Conservation (phyloP, 2,888 invertebrate species). For the Leucoma salicis region DNA sequence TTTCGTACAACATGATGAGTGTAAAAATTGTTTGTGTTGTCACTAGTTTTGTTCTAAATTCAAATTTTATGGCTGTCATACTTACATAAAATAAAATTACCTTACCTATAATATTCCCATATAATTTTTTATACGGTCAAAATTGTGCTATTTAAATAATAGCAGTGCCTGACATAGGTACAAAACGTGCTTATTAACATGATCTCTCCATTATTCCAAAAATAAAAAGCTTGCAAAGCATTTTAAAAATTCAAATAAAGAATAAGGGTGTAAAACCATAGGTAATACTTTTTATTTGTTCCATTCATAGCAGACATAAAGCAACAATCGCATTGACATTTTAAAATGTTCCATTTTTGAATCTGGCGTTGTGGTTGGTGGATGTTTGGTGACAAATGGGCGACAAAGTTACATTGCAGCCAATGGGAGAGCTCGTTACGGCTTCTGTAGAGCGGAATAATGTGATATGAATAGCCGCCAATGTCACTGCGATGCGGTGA, state of each 20-base stretch:
- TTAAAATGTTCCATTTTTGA: slow-evolving; percentile 63
- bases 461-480: slow-evolving; percentile 49
- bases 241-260: slow-evolving; percentile 33
- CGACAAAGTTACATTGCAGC: slow-evolving; percentile 61
- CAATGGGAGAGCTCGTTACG: slow-evolving; percentile 50
- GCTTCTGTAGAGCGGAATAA: slow-evolving; percentile 39
- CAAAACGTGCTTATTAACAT: too few relatives aligned
- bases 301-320: slow-evolving; percentile 39
- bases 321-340: slow-evolving; percentile 62
- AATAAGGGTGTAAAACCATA: slow-evolving; percentile 34
- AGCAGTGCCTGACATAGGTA: not conserved
- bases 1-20: slow-evolving; percentile 69
- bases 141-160: not conserved
- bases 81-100: slow-evolving; percentile 22
- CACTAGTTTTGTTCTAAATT: slow-evolving; percentile 31
- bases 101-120: not conserved
- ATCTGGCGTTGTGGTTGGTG: slow-evolving; percentile 56
- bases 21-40: slow-evolving; percentile 67
- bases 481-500: slow-evolving; percentile 38
- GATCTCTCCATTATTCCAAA: not conserved
- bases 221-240: slow-evolving; percentile 24
- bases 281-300: slow-evolving; percentile 13
- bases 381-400: slow-evolving; percentile 78
- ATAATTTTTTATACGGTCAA: too few relatives aligned
- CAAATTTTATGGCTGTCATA: slow-evolving; percentile 36